Conservation (phyloP, 2,113 vertebrate genomes). For the Platysteira castanea region DNA sequence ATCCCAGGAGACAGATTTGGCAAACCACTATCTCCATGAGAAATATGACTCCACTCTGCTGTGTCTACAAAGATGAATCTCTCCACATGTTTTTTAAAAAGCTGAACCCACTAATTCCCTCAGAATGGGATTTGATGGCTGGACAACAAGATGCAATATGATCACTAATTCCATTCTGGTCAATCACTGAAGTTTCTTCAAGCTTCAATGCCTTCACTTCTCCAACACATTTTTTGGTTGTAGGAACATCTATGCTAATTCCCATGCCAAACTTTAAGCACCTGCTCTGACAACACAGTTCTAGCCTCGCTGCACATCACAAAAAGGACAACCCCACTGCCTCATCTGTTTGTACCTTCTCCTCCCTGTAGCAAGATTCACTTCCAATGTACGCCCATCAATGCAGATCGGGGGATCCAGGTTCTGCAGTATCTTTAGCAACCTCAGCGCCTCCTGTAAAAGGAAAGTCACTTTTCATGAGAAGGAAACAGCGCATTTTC, state of each 20-base stretch:
- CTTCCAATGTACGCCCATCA: conserved; percentile 89
- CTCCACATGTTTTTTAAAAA: not conserved
- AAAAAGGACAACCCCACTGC: not conserved
- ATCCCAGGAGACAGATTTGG: not conserved
- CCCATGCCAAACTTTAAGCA: not conserved
- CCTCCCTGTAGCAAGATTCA: conserved; percentile 87
- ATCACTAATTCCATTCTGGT: not conserved
- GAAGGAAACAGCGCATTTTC: not conserved
- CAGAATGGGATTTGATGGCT: not conserved
- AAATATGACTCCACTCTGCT: not conserved
- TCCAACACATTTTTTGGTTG: not conserved
- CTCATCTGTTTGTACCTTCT: conserved; percentile 62
- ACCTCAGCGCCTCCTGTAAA: conserved; percentile 87
- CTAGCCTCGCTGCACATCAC: not conserved
- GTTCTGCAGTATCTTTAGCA: conserved; percentile 91
- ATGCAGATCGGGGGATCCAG: conserved; percentile 87
- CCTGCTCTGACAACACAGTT: not conserved
- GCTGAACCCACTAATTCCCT: not conserved
- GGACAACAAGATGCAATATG: not conserved
- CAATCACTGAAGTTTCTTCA: not conserved
- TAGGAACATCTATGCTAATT: not conserved
- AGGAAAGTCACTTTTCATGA: not conserved
- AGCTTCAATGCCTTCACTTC: not conserved
- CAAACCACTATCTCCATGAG: not conserved
- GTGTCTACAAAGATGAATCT: not conserved